Conservation (phyloP, 2,797 vertebrate genomes). For the Cheirogaleus major region DNA sequence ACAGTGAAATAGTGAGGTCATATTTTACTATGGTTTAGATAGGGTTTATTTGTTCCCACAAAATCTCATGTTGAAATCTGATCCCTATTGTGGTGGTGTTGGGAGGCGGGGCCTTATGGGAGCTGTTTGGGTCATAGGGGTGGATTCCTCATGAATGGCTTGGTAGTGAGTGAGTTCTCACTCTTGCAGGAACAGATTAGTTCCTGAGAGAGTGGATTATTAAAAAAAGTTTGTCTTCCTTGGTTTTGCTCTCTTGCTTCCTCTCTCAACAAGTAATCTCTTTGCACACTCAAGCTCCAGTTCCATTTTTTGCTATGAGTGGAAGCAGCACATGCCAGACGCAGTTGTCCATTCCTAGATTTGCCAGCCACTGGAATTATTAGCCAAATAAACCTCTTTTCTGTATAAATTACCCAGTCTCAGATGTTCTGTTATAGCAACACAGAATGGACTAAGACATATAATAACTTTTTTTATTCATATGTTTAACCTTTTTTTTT, state of each 20-base stretch:
- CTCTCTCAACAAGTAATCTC: neutral
- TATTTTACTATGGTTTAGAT: neutral
- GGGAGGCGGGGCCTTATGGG: neutral
- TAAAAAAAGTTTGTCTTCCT: neutral
- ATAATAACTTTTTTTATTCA: neutral
- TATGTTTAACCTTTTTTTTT: neutral
- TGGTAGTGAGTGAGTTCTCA: neutral
- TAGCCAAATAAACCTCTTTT: neutral
- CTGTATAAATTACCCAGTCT: neutral
- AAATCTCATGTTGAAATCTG: neutral
- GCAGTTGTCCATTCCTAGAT: neutral
- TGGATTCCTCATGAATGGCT: neutral
- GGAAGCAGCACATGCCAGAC: neutral
- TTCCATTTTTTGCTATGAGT: neutral
- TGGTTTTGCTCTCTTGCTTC: neutral
- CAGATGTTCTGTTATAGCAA: neutral
- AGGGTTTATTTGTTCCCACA: neutral
- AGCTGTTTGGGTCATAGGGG: neutral
- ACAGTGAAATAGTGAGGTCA: neutral
- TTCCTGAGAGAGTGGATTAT: neutral
- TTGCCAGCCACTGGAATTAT: neutral
- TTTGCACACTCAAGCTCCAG: neutral
- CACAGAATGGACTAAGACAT: neutral
- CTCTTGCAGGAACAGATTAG: neutral
- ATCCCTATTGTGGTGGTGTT: neutral